Base-by-base conservation (phyloP, 2,888 invertebrate genomes). In the Spodoptera picta region DNA sequence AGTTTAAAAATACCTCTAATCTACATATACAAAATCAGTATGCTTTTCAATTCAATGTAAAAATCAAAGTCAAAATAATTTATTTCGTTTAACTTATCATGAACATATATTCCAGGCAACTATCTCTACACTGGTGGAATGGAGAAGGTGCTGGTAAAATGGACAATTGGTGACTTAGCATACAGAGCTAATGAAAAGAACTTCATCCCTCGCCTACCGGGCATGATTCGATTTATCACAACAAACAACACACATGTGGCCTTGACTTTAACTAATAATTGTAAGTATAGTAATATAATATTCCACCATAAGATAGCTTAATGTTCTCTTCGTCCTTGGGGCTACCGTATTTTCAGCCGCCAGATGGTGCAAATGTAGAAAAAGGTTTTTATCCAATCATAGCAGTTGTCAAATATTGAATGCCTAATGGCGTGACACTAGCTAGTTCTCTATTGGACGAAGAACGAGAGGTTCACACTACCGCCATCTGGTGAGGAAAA, bases 101-200 rank as follows among this genome's bases (percentile, higher is more conserved):
- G 10, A 42, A 19, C 43, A n/a, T 55, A 27, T 49, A n/a, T 60
- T 87, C 51, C 70, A 95, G 95, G 95, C 36, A 92, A 84, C 64
- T 92, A 92, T 60, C 63, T 95, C 1, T 88, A 92, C 60, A 87
- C 92, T 51, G 95, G 95, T 62, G 95, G 95, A 31, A 88, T 94
- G 85, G 95, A 95, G 63, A 91, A 90, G 68, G 95, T 95, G 0
- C 75, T 95, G 48, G 89, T 95, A 0, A 95, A 94, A 72, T 95
- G 95, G 95, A 91, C 92, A 0, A 70, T 90, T 11, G 91, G 93
- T 14, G 82, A 85, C 55, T 76, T 92, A 24, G 87, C 90, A 1
- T 84, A 84, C 61, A 90, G 81, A 79, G 87, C 87, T 0, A 87
- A 87, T 62, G 92, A 93, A 51, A 93, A 90, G 64, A 82, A 80